Evolutionary conservation across 2,113 vertebrate genomes (phyloP).

Genomic region (Cnemophilus loriae): DNA sequence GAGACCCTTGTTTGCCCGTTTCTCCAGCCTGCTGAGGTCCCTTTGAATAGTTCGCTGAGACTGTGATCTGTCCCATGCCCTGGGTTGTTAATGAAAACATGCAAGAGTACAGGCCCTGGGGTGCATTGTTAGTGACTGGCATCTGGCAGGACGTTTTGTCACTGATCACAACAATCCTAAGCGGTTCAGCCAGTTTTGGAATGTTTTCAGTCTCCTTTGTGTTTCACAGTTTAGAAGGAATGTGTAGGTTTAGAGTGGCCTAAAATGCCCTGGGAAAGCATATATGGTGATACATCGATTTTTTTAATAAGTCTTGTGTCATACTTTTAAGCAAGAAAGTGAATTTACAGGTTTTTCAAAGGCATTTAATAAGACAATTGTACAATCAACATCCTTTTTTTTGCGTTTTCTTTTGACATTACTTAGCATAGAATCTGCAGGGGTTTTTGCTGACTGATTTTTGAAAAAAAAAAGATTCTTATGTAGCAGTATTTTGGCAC

Average conservation of each 20-base stretch:
- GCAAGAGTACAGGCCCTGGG: too few relatives aligned
- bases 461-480: background rate
- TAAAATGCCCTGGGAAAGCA: conserved; percentile 39
- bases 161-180: background rate
- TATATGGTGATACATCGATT: conserved; percentile 45
- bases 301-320: conserved; percentile 45
- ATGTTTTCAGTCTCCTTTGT: conserved; percentile 19
- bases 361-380: conserved; percentile 66
- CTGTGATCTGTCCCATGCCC: background rate
- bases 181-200: background rate
- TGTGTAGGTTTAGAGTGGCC: conserved; percentile 44
- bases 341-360: conserved; percentile 66
- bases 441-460: conserved; percentile 30
- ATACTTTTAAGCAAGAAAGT: conserved; percentile 47
- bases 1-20: background rate
- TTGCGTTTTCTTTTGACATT: conserved; percentile 55
- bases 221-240: conserved; percentile 33
- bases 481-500: conserved; percentile 60
- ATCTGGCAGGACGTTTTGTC: background rate
- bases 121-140: background rate
- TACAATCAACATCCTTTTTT: conserved; percentile 54
- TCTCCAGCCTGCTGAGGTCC: background rate
- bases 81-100: rapidly evolving
- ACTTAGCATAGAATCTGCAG: conserved; percentile 15
- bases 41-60: background rate